Evolutionary conservation across 2,797 vertebrate species (phyloP).

Genomic region (Aphelocoma californica): DNA sequence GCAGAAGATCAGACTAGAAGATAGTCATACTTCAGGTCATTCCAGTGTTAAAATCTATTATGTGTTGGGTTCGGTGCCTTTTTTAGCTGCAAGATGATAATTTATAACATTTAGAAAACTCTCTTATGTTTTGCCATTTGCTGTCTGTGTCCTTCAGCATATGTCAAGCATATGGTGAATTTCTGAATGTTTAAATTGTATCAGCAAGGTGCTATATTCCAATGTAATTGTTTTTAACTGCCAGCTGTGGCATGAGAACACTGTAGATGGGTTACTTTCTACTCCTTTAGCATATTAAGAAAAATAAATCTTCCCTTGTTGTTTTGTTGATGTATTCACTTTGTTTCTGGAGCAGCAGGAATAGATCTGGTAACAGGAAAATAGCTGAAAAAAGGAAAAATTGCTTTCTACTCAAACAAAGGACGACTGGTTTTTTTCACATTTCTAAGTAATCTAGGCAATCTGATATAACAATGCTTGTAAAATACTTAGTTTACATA

Average conservation of each 20-base stretch:
- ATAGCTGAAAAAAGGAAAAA: neutral
- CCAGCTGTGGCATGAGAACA: neutral
- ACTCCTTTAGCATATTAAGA: neutral
- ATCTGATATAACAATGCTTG: neutral
- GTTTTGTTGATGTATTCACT: slow-evolving; percentile 5
- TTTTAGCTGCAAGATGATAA: neutral
- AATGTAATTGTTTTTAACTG: neutral
- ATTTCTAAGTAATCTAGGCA: neutral
- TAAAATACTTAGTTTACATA: neutral
- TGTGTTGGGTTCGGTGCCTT: neutral
- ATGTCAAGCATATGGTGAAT: slow-evolving; percentile 32
- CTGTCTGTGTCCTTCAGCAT: slow-evolving; percentile 35
- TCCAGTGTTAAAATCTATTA: slow-evolving; percentile 6
- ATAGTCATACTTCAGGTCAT: neutral
- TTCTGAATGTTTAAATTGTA: slow-evolving; percentile 32
- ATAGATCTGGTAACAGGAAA: neutral
- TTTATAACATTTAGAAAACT: slow-evolving; percentile 24
- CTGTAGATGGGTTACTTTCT: neutral
- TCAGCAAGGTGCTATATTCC: neutral
- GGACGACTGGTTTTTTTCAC: neutral
- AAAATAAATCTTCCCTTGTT: neutral
- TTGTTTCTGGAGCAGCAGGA: slow-evolving; percentile 22
- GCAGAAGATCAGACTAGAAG: slow-evolving; percentile 13
- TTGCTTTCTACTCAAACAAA: neutral
- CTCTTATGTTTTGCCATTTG: slow-evolving; percentile 34